A percentile compares a stretch with the other conserved stretches of the same genome.
phyloP scores from a whole-genome alignment of 2,888 invertebrate species.

The Balanococcus diminutus region DNA sequence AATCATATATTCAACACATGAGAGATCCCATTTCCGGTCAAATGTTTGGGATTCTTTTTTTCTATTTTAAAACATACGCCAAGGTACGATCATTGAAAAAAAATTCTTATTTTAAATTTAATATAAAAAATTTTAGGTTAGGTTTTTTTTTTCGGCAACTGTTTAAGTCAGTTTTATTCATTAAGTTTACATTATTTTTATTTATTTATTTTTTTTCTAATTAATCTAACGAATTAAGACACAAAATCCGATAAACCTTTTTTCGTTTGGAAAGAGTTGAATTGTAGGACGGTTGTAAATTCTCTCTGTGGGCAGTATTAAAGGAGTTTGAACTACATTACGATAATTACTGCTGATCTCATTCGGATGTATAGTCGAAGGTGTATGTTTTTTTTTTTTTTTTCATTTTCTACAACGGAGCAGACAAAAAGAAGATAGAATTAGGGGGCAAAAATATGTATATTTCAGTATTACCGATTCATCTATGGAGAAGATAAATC shows the following conservation, averaged over 20 bases:
- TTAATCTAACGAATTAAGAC: slow-evolving; percentile 1
- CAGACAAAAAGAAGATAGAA: neutral
- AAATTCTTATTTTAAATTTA: slow-evolving; percentile 5
- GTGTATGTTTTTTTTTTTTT: neutral
- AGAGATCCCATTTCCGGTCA: neutral
- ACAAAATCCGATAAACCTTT: slow-evolving; percentile 8
- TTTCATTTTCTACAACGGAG: neutral
- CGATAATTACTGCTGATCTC: slow-evolving; percentile 36
- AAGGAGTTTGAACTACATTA: slow-evolving; percentile 21
- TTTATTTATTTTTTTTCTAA: neutral
- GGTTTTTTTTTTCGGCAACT: slow-evolving; percentile 16
- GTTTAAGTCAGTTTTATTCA: slow-evolving; percentile 35
- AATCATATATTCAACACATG: slow-evolving; percentile 35
- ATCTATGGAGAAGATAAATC: neutral
- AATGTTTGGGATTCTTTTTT: neutral
- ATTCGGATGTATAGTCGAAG: slow-evolving; percentile 2
- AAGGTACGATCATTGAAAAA: neutral
- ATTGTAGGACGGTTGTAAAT: slow-evolving; percentile 26
- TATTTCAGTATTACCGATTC: slow-evolving; percentile 25
- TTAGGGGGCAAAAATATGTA: neutral
- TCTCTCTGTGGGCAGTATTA: slow-evolving; percentile 42
- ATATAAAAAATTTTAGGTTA: slow-evolving; percentile 12
- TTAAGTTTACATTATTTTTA: slow-evolving; percentile 14
- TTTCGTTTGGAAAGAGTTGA: neutral
- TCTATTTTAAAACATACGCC: neutral